Evolutionary conservation across 2,113 vertebrate genomes (phyloP), one percentile per base, ranked within the genome.

Genomic region (Alces alces): DNA sequence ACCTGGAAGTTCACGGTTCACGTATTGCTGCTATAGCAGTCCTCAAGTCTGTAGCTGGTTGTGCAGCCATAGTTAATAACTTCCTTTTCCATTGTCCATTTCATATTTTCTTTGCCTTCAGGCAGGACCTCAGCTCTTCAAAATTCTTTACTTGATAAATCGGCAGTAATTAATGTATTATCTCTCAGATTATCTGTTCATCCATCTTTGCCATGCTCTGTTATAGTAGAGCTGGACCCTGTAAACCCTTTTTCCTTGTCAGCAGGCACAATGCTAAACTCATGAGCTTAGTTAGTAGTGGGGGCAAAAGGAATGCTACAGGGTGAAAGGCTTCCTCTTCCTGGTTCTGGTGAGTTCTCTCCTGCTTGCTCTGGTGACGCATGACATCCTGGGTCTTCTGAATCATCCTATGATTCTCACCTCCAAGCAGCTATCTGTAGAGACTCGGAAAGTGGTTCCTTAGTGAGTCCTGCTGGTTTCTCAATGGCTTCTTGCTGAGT

Each of bases 261-360:
- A 94, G 3, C 4, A 73, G 45, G 60, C 16, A 70, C 17, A 83
- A 17, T 28, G 4, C 47, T 73, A 21, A 61, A 6, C 33, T 70
- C 6, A 50, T 28, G n/a, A 82, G 33, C 17, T 33, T 47, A 92
- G 27, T 12, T 30, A 85, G 60, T 23, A 25, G 25, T 6, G 1
- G 36, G 3, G 61, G 0, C 7, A 36, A n/a, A 2, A 5, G 39
- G 60, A 33, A 45, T 9, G 33, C 3, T 47, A 2, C 4, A 70
- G 4, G 12, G 58, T 4, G 25, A 76, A 19, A 25, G 11, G 7
- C 19, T 12, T 66, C 57, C 80, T 64, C 43, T 57, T 66, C 11
- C 28, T 66, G 5, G 28, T 17, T 30, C 5, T 47, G 13, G 4
- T 16, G 17, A 13, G 2, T 28, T 70, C 6, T 82, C 36, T 43